phyloP scores from a whole-genome alignment of 1,140 invertebrate genomes.

The Apis cerana region DNA sequence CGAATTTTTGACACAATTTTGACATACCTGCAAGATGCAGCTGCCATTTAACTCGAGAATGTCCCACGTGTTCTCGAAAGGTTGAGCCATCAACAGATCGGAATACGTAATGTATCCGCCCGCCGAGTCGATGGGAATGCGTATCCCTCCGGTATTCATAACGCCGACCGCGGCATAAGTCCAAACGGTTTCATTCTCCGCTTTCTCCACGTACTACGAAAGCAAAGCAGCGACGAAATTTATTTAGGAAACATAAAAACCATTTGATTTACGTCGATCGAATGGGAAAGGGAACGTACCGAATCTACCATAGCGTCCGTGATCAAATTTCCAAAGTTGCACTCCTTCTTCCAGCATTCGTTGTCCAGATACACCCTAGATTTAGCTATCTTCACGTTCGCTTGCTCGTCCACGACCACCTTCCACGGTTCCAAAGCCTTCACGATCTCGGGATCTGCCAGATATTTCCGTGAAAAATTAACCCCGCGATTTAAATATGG shows the following conservation, averaged over 20 bases:
- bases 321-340: conserved; percentile 89
- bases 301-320: conserved; percentile 87
- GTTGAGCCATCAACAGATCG: conserved; percentile 84
- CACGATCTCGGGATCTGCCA: conserved; percentile 80
- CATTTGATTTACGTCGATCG: too few species aligned
- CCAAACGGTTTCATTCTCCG: conserved; percentile 81
- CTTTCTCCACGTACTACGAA: conserved; percentile 73
- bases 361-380: conserved; percentile 82
- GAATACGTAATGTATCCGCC: conserved; percentile 84
- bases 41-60: conserved; percentile 85
- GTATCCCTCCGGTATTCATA: conserved; percentile 87
- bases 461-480: not conserved
- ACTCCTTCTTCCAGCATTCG: conserved; percentile 84
- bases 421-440: conserved; percentile 83
- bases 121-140: conserved; percentile 82
- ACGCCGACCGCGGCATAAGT: conserved; percentile 86
- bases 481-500: not conserved
- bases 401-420: conserved; percentile 82
- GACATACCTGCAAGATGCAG: conserved; percentile 82
- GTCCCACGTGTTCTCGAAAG: conserved; percentile 88
- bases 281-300: conserved; percentile 63
- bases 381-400: conserved; percentile 82
- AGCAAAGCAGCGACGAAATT: not conserved
- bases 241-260: not conserved
- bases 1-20: too few species aligned